phyloP scores from a whole-genome alignment of 2,888 invertebrate species.

The Drosophila stalkeri region DNA sequence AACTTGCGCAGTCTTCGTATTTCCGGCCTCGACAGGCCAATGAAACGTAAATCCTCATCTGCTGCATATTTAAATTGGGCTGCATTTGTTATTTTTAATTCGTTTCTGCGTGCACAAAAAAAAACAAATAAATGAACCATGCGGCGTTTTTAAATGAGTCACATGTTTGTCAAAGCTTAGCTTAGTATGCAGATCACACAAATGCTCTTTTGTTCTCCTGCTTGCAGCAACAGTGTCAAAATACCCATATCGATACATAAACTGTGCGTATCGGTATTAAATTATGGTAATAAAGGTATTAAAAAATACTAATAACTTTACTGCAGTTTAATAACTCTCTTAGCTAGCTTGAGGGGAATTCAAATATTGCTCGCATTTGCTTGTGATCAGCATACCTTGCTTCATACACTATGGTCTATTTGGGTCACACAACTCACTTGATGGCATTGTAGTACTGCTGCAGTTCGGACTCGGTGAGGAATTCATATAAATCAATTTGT shows the following conservation, averaged over 20 bases:
- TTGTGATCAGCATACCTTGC: slow-evolving; percentile 31
- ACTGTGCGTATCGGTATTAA: slow-evolving; percentile 6
- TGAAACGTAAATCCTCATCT: slow-evolving; percentile 94
- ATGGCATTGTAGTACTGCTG: slow-evolving; percentile 95
- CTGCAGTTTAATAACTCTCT: not conserved
- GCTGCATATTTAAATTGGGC: slow-evolving; percentile 97
- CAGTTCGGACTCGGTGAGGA: slow-evolving; percentile 96
- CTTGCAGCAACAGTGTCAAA: not conserved
- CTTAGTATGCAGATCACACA: slow-evolving; percentile 18
- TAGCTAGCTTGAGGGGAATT: not conserved
- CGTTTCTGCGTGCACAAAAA: slow-evolving; percentile 87
- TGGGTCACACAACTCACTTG: slow-evolving; percentile 86
- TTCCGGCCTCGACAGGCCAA: slow-evolving; percentile 98
- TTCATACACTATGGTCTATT: slow-evolving; percentile 26
- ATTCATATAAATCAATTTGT: slow-evolving; percentile 91
- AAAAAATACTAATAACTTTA: slow-evolving; percentile 13
- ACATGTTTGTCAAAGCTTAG: slow-evolving; percentile 8
- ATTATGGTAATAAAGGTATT: slow-evolving; percentile 10
- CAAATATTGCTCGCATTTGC: slow-evolving; percentile 4
- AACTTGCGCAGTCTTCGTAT: slow-evolving; percentile 96
- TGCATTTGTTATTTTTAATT: slow-evolving; percentile 94
- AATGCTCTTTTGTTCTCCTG: not conserved
- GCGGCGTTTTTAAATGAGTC: slow-evolving; percentile 24
- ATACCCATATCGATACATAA: slow-evolving; percentile 13
- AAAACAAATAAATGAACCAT: not conserved